Percentiles rank a stretch among this genome's conserved stretches.
These are phyloP conservation scores for Steinernema scapterisci DNA, from an alignment of 2,888 invertebrate genomes.

Conservation along the genomic window DNA sequence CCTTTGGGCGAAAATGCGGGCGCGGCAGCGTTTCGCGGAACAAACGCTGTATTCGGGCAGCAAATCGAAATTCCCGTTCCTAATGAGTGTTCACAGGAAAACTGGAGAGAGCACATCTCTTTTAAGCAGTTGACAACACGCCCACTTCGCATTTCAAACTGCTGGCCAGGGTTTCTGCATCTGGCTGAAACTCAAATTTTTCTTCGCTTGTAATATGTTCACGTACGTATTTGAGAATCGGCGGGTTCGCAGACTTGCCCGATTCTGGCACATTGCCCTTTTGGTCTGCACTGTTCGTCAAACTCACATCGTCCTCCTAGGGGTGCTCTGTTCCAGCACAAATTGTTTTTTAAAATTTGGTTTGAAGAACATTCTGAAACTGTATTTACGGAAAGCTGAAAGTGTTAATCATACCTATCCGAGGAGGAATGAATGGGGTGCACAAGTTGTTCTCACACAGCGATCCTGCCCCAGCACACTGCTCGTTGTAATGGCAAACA, in stretches of 20 bases:
- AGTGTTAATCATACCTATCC: too few species aligned
- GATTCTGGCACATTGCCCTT: not conserved
- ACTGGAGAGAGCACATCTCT: not conserved
- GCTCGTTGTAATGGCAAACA: conserved; percentile 40
- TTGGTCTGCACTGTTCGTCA: not conserved
- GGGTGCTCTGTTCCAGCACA: not conserved
- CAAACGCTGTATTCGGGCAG: not conserved
- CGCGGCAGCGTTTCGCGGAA: not conserved
- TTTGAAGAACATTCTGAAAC: not conserved
- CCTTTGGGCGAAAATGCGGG: not conserved
- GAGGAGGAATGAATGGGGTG: not conserved
- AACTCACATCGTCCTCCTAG: not conserved
- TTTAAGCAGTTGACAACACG: not conserved
- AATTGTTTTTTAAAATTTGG: not conserved
- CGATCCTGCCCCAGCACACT: conserved; percentile 42
- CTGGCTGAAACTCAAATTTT: not conserved
- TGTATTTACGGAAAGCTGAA: too few species aligned
- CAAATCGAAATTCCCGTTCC: not conserved
- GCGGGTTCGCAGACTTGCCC: not conserved
- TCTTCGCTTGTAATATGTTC: not conserved
- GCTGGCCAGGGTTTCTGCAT: not conserved
- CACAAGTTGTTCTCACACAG: conserved; percentile 45
- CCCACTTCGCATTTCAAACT: not conserved
- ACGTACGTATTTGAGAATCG: not conserved
- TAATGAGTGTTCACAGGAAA: not conserved